Evolutionary conservation across 2,797 vertebrate species (phyloP).

Genomic region (Hipposideros larvatus): DNA sequence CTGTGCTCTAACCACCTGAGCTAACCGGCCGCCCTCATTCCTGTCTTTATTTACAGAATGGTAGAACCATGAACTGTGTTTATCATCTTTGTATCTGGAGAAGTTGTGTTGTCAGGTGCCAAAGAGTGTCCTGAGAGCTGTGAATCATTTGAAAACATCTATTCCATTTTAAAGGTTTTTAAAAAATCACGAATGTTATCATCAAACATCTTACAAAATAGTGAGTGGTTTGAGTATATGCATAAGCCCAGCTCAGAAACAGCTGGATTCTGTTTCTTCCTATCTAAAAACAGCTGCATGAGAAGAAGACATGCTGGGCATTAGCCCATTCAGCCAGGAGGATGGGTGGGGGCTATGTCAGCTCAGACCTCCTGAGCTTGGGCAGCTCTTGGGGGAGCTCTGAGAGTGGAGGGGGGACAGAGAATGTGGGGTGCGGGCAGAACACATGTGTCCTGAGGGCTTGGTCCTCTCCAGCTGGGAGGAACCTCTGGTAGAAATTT

Average conservation of each 20-base stretch:
- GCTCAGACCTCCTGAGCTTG: background rate
- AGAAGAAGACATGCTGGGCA: background rate
- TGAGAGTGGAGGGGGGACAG: background rate
- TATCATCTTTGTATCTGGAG: conserved; percentile 97
- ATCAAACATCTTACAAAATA: background rate
- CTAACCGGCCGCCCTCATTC: conserved; percentile 89
- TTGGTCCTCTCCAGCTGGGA: background rate
- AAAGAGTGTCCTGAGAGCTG: background rate
- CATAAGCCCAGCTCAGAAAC: background rate
- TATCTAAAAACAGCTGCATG: background rate
- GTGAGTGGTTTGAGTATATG: background rate
- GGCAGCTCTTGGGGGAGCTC: background rate
- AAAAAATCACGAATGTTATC: background rate
- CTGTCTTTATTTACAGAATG: conserved; percentile 97
- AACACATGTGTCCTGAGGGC: background rate
- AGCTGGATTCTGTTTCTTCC: too few species aligned
- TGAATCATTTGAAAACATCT: background rate
- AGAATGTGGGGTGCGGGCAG: background rate
- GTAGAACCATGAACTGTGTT: conserved; percentile 96
- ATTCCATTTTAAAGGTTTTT: background rate
- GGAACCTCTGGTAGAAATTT: background rate
- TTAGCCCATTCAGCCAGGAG: background rate
- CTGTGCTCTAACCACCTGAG: too few species aligned
- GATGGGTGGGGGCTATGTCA: background rate
- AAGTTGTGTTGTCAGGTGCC: conserved; percentile 96